Percentiles rank a stretch among this genome's conserved stretches.
Conservation (phyloP, 2,888 invertebrate genomes). For the Eumerus sabulonum region DNA sequence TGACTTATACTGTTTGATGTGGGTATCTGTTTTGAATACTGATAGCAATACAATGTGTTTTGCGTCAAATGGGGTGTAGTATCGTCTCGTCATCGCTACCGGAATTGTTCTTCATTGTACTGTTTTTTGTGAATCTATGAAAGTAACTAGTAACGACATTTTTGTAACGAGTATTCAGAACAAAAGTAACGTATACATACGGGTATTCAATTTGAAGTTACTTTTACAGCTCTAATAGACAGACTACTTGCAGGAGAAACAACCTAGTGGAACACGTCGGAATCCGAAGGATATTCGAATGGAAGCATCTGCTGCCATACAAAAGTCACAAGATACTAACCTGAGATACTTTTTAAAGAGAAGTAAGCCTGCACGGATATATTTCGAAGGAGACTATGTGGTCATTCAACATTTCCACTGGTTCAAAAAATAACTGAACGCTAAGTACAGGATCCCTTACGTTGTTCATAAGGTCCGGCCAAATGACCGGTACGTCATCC, state of each 20-base stretch:
- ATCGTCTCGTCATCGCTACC: too few species aligned
- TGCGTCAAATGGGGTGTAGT: too few species aligned
- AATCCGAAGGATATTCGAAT: slow-evolving; percentile 5
- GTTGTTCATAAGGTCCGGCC: slow-evolving; percentile 27
- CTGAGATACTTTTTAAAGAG: slow-evolving; percentile 14
- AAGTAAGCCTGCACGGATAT: slow-evolving; percentile 3
- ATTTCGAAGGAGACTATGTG: slow-evolving; percentile 28
- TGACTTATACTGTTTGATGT: too few species aligned
- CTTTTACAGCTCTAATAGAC: too few species aligned
- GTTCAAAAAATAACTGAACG: slow-evolving; percentile 22
- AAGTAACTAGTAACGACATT: too few species aligned
- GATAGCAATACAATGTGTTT: too few species aligned
- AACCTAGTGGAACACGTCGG: neutral
- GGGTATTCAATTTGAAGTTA: too few species aligned
- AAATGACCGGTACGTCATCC: slow-evolving; percentile 35
- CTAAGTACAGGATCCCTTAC: slow-evolving; percentile 32
- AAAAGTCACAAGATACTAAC: slow-evolving; percentile 6
- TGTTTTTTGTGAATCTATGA: too few species aligned
- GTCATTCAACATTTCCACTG: slow-evolving; percentile 16
- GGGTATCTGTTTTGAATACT: too few species aligned
- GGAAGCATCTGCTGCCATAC: slow-evolving; percentile 3
- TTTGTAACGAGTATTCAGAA: too few species aligned
- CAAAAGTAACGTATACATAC: too few species aligned
- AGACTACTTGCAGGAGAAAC: slow-evolving; percentile 9
- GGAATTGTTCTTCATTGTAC: too few species aligned